phyloP scores from a whole-genome alignment of 2,113 vertebrate genomes.

The Colinus virginianus region DNA sequence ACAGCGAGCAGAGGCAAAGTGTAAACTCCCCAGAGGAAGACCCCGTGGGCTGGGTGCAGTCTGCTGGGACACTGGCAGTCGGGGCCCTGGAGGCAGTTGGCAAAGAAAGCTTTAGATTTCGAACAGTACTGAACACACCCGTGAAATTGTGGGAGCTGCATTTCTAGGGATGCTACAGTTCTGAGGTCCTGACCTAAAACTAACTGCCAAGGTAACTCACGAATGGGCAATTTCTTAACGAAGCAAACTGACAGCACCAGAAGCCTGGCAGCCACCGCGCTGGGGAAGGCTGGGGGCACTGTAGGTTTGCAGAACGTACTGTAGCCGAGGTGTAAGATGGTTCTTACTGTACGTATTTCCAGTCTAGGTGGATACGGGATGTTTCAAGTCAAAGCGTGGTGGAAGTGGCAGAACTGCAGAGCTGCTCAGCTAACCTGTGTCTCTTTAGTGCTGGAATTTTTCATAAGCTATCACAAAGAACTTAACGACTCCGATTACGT shows the following conservation, averaged over 20 bases:
- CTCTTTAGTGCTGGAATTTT: background rate
- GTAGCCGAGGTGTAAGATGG: background rate
- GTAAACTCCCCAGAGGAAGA: slow-evolving; percentile 71
- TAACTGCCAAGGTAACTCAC: slow-evolving; percentile 83
- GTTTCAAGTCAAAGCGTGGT: background rate
- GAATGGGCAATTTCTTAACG: slow-evolving; percentile 48
- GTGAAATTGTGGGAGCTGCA: slow-evolving; percentile 73
- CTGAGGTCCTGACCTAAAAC: slow-evolving; percentile 80
- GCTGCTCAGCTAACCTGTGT: background rate
- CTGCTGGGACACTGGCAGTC: slow-evolving; percentile 71
- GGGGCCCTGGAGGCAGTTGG: slow-evolving; percentile 64
- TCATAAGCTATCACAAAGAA: background rate
- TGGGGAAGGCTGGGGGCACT: slow-evolving; percentile 48
- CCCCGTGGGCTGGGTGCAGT: slow-evolving; percentile 73
- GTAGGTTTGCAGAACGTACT: background rate
- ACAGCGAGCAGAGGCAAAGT: slow-evolving; percentile 76
- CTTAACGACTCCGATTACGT: background rate
- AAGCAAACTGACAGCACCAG: background rate
- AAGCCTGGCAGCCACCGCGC: slow-evolving; percentile 42
- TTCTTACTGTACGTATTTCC: slow-evolving; percentile 4
- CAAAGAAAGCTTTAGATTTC: slow-evolving; percentile 71
- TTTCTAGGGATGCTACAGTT: slow-evolving; percentile 80
- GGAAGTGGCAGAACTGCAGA: background rate
- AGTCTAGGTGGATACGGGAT: background rate
- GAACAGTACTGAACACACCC: slow-evolving; percentile 52